Percentiles rank a stretch among this genome's conserved stretches.
Evolutionary conservation across 2,888 invertebrate species (phyloP).

Genomic region (Agonum fuliginosum): DNA sequence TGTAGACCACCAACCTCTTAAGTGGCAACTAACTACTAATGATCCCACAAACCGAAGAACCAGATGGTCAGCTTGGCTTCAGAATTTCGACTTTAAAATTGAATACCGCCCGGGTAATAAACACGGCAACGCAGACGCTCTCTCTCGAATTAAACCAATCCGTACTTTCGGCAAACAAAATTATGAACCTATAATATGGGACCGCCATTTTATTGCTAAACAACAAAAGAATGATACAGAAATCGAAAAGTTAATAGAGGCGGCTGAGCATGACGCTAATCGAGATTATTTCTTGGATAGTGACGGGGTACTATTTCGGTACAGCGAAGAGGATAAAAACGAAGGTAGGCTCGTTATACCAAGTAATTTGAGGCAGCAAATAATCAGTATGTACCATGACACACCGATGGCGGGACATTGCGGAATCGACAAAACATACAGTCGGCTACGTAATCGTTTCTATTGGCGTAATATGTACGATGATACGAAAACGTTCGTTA

Average conservation of each 20-base stretch:
- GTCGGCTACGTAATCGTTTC: neutral
- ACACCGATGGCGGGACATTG: constrained; percentile 6
- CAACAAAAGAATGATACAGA: neutral
- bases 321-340: neutral
- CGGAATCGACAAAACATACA: constrained; percentile 9
- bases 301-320: neutral
- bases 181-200: constrained; percentile 18
- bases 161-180: constrained; percentile 35
- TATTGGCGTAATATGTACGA: neutral
- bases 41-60: constrained; percentile 59
- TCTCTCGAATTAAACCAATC: constrained; percentile 52
- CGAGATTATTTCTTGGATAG: constrained; percentile 4
- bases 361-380: neutral
- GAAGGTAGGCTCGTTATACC: constrained; percentile 18
- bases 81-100: constrained; percentile 60
- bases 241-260: neutral
- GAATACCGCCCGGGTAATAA: constrained; percentile 59
- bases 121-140: constrained; percentile 60
- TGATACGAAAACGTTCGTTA: neutral
- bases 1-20: constrained; percentile 61
- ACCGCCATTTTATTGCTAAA: neutral
- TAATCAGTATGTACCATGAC: constrained; percentile 14
- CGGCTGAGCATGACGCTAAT: neutral
- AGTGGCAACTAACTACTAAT: constrained; percentile 57
- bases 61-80: constrained; percentile 60